These are phyloP conservation scores for Agrypnus murinus DNA, from an alignment of 2,888 invertebrate genomes.

Conservation along the genomic window DNA sequence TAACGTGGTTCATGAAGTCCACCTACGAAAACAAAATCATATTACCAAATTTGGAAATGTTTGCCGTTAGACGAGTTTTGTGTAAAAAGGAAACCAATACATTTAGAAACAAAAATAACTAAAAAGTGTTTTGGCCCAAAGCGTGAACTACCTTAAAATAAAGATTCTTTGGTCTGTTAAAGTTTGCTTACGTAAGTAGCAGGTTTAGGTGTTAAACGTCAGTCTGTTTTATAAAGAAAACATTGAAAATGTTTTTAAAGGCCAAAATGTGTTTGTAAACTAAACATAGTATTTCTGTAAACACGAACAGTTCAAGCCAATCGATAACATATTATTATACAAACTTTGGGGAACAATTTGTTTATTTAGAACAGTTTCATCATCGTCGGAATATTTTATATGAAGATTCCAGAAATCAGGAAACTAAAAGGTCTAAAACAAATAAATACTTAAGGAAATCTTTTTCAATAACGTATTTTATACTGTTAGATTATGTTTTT, in stretches of 20 bases:
- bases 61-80: background rate
- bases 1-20: background rate
- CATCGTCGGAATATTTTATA: background rate
- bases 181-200: constrained; percentile 19
- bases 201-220: background rate
- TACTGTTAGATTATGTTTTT: too few species aligned
- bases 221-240: constrained; percentile 5
- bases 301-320: too few species aligned
- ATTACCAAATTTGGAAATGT: background rate
- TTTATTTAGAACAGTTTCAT: constrained; percentile 18
- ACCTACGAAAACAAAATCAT: background rate
- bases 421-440: background rate
- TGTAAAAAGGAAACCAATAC: too few species aligned
- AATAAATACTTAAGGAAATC: background rate
- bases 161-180: background rate
- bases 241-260: constrained; percentile 8
- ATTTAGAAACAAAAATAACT: background rate
- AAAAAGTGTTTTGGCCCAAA: background rate
- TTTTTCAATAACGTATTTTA: too few species aligned
- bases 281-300: too few species aligned
- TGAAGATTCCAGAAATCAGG: background rate
- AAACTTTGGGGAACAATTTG: background rate
- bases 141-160: background rate
- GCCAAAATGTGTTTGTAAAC: constrained; percentile 25
- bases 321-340: too few species aligned